Base-by-base conservation (phyloP, 2,888 invertebrate species). In the Drosophila nr. medialis region DNA sequence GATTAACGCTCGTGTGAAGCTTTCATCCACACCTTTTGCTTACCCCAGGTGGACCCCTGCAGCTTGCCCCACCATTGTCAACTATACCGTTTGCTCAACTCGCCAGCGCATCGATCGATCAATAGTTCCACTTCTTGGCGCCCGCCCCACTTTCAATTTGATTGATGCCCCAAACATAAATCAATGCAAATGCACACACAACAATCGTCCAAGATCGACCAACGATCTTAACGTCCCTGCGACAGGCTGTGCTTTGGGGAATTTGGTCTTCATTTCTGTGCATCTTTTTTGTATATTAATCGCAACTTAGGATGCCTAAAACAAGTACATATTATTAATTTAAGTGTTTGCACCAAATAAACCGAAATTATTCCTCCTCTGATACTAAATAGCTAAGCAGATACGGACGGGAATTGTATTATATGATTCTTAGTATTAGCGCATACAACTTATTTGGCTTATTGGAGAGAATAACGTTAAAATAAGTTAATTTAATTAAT, bases 101-200 rank as follows among this genome's bases (percentile, higher is more conserved):
- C 29, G 55, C n/a, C 18, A n/a, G 40, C 40, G 38, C 56, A 32
- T 51, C 55, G 34, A 61, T 36, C 54, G 63, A 55, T 63, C 29
- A 30, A 34, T 45, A 42, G 54, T 45, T 45, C 45, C 40, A 60
- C 76, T 53, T 69, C 70, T 62, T 66, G 81, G 76, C 83, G 76
- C 76, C 79, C 73, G 70, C 54, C 75, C 78, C 73, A 73, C 68
- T 72, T 77, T 72, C 77, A 82, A 79, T 81, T 81, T 85, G 85
- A 85, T 85, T 85, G 85, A 85, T 85, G 84, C 81, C 73, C 56
- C 70, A 56, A 59, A n/a, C 78, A 80, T 80, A 81, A 80, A 81
- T 80, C 81, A 80, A 81, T 81, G 49, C 49, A 49, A 48, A 59
- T 34, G 15, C 48, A 29, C 24, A 24, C 18, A 24, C 15, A 13